Evolutionary conservation across 2,888 invertebrate species (phyloP), one percentile per base, ranked within the genome.

Genomic region (Muschampia plurimacula): DNA sequence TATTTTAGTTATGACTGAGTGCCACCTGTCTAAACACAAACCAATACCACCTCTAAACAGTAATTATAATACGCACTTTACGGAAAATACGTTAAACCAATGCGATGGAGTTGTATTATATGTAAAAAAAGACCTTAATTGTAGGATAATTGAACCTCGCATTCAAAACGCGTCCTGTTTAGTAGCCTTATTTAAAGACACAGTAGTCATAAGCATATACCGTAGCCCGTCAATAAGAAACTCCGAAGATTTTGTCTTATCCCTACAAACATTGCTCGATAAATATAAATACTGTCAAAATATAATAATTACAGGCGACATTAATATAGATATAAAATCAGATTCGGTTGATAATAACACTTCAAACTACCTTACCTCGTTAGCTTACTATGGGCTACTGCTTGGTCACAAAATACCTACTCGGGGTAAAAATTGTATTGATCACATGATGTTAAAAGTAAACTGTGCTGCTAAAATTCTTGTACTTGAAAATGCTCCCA

Each of bases 1-100:
- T 57, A 10, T 57, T 5, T 28, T 57, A 28, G 10, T 57, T 28
- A 57, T 57, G 57, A 57, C 57, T 57, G 57, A 57, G 57, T 57
- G 57, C 57, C 57, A 57, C 13, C 57, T 57, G 5, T 28, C 57
- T 6, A 57, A 57, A 57, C 10, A 57, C 10, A 57, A 57, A 10
- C 57, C 57, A 28, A 57, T 57, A 28, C 57, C 57, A 28, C 28
- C 5, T 3, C 12, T 57, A 6, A 57, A 32, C 6, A 32, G 10
- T 4, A 57, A 28, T 13, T 57, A 57, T 13, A 57, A 57, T 13
- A 13, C 3, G 3, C 57, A 57, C 7, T 32, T 4, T 15, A 57
- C 57, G 4, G 28, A 57, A 28, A 57, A 57, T 15, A 57, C 57
- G 1, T 13, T 57, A 32, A 57, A 57, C 22, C 57, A 57, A 7